Conservation (phyloP, 1,140 invertebrate species). For the Drosophila kikkawai region DNA sequence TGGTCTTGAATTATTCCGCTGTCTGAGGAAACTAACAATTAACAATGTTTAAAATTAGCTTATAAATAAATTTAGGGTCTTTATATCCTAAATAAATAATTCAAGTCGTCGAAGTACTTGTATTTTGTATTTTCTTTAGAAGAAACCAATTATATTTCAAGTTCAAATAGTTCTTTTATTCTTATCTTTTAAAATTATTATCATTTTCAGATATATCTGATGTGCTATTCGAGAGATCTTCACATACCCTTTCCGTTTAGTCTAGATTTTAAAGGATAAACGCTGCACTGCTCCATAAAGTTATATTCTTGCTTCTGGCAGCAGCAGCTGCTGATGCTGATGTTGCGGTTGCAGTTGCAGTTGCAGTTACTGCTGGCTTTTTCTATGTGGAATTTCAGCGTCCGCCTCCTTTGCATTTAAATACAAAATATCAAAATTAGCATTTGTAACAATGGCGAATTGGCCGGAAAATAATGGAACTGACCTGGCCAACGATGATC, state of each 20-base stretch:
- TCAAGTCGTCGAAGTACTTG: too few relatives aligned
- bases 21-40: too few relatives aligned
- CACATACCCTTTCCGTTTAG: conserved; percentile 20
- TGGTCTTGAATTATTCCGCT: too few relatives aligned
- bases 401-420: conserved; percentile 68
- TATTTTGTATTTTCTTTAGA: too few relatives aligned
- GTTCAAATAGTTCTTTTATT: too few relatives aligned
- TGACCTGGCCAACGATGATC: conserved; percentile 76
- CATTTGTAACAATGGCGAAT: conserved; percentile 84
- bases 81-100: too few relatives aligned
- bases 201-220: too few relatives aligned
- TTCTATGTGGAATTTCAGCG: conserved; percentile 26
- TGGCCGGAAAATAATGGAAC: conserved; percentile 80
- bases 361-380: conserved; percentile 32
- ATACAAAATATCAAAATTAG: conserved; percentile 83
- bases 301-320: conserved; percentile 48
- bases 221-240: background rate
- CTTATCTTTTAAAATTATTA: too few relatives aligned
- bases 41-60: too few relatives aligned
- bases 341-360: conserved; percentile 24
- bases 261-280: conserved; percentile 48
- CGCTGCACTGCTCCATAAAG: conserved; percentile 45
- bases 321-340: conserved; percentile 28
- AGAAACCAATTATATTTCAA: too few relatives aligned
- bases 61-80: too few relatives aligned